Evolutionary conservation across 2,797 vertebrate species (phyloP).

Genomic region (Danio jaintianensis): DNA sequence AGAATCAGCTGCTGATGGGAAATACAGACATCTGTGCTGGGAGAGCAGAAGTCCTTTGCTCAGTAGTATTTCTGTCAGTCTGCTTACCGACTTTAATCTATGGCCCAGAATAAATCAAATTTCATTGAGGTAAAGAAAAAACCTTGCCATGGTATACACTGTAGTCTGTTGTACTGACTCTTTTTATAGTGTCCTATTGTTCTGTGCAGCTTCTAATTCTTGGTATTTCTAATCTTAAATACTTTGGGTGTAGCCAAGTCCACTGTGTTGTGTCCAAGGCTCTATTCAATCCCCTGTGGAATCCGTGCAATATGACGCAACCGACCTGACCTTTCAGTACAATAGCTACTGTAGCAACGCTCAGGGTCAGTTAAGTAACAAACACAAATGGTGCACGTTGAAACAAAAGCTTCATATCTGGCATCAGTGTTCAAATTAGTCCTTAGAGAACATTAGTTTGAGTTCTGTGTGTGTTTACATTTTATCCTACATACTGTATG

Average conservation of each 20-base stretch:
- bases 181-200: neutral
- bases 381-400: constrained; percentile 8
- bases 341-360: constrained; percentile 41
- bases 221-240: constrained; percentile 29
- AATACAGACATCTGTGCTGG: constrained; percentile 28
- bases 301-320: constrained; percentile 47
- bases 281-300: constrained; percentile 49
- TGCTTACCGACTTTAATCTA: neutral
- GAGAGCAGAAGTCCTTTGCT: constrained; percentile 4
- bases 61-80: neutral
- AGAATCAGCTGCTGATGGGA: constrained; percentile 30
- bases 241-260: constrained; percentile 21
- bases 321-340: constrained; percentile 39
- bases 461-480: neutral
- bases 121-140: constrained; percentile 15
- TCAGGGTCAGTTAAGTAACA: constrained; percentile 31
- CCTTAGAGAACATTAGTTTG: neutral
- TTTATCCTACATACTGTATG: neutral
- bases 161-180: neutral
- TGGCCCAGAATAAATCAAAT: constrained; percentile 1
- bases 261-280: constrained; percentile 7
- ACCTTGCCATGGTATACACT: neutral
- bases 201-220: neutral
- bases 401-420: constrained; percentile 8
- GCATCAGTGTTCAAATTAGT: neutral